Base-by-base conservation (phyloP, 2,113 vertebrate species). In the Triplophysa tibetana region DNA sequence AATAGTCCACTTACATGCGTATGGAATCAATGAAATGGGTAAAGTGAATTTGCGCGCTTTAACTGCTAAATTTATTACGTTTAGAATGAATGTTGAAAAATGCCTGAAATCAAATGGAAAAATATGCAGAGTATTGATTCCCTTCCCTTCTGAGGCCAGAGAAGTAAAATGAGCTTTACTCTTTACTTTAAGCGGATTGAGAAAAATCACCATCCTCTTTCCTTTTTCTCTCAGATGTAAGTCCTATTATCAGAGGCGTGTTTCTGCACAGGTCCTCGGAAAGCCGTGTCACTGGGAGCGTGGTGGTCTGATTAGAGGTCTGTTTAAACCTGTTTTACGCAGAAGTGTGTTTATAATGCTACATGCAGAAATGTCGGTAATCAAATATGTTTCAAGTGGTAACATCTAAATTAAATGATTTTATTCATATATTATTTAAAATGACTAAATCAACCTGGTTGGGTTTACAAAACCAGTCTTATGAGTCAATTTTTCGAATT, bases 141-240 rank as follows among this genome's bases (percentile, higher is more conserved):
- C 68, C 60, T 83, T 69, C 64, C 72, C 64, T 81, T 68, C 79
- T 83, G 66, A 77, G 26, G 9, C 17, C n/a, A 21, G 84, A 85
- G 83, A 85, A 81, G 75, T 72, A 76, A 83, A 83, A 85, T 83
- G 67, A 81, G 69, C 82, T 81, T 83, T 81, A 75, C 63, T 76
- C 29, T 77, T 69, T 56, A 64, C 76, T 73, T 63, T 73, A 66
- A 73, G 62, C 62, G 73, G 81, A 79, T 81, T 85, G 68, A 48
- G 45, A 70, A 75, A 72, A 61, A 41, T 63, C 60, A 66, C 60
- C 29, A 63, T 69, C 60, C 60, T 75, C 56, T 75, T 78, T 65
- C 19, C 23, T 66, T 50, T 67, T 29, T n/a, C 33, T 74, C 64
- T 66, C 63, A 19, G 54, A 68, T 67, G 69, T 66, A 78, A 81